Base-by-base conservation (phyloP, 2,113 vertebrate genomes). In the Leptobrachium leishanense region DNA sequence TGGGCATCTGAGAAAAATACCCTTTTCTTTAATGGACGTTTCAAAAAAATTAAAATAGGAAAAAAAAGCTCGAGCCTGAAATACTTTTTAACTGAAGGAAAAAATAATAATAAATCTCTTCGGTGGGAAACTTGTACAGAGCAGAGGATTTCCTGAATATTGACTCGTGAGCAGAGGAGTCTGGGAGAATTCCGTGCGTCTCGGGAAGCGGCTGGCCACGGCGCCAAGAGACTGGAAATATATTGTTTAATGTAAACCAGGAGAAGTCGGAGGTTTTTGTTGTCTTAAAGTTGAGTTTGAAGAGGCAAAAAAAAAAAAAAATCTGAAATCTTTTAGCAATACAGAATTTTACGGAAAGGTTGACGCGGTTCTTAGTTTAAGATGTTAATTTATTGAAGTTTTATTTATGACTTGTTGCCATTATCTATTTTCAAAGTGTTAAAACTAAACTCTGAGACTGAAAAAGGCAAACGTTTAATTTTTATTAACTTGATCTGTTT, bases 381-480 rank as follows among this genome's bases (percentile, higher is more conserved):
- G 86, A 88, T 89, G 84, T 93, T 76, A 92, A 93, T 89, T 94
- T 94, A 93, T 92, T 93, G 85, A 87, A 82, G 75, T 46, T 75
- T 86, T 92, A 94, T 94, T 94, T 92, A 93, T 94, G 8, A 50
- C 20, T 31, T 50, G 8, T 50, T 50, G 46, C 46, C 8, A 50
- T 50, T 50, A 4, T 50, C 20, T 31, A 31, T 31, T 31, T 31
- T 31, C 20, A 31, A 31, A 31, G 20, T 31, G 20, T 31, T 31
- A 31, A 31, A 31, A 31, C 20, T 31, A 31, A 31, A 31, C 20
- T 1, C 20, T 31, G 20, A 31, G 20, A 31, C 20, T 31, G 20
- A 31, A 31, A 31, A 31, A 31, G 20, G 20, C 20, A 31, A 31
- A 31, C 20, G 20, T 31, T 31, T 31, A 31, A 31, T 31, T 31